phyloP scores from a whole-genome alignment of 2,113 vertebrate genomes.

The Camelus dromedarius region DNA sequence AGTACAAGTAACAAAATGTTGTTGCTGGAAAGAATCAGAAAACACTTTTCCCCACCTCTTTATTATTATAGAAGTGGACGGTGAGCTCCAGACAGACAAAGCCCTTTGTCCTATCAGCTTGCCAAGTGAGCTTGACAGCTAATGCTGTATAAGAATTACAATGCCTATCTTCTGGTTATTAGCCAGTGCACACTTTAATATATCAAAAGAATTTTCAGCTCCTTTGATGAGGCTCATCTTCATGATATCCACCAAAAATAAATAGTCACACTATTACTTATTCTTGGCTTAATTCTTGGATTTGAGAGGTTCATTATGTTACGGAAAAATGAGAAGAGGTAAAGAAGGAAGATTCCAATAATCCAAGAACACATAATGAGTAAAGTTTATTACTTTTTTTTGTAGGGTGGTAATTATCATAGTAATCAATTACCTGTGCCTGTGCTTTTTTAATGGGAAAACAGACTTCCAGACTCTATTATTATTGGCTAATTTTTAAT shows the following conservation, averaged over 20 bases:
- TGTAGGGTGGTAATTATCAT: slow-evolving; percentile 31
- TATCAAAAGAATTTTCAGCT: not conserved
- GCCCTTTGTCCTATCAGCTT: not conserved
- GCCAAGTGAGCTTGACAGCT: not conserved
- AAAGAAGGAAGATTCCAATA: slow-evolving; percentile 43
- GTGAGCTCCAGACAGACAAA: not conserved
- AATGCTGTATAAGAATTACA: not conserved
- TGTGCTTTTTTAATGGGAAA: slow-evolving; percentile 9
- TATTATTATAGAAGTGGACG: not conserved
- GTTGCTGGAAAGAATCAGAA: not conserved
- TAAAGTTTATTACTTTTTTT: not conserved
- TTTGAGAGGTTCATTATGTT: not conserved
- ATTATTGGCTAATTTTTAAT: slow-evolving; percentile 61
- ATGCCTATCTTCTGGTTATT: slow-evolving; percentile 8
- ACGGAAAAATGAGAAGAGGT: not conserved
- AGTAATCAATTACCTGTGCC: slow-evolving; percentile 29
- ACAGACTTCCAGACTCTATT: slow-evolving; percentile 44
- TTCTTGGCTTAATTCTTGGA: not conserved
- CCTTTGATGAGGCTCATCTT: not conserved
- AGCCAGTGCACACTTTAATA: not conserved
- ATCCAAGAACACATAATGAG: not conserved
- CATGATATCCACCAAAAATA: not conserved
- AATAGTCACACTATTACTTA: not conserved
- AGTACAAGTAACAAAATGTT: not conserved
- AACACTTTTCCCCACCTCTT: not conserved